phyloP scores from a whole-genome alignment of 2,888 invertebrate species.

The Lycophotia porphyrea region DNA sequence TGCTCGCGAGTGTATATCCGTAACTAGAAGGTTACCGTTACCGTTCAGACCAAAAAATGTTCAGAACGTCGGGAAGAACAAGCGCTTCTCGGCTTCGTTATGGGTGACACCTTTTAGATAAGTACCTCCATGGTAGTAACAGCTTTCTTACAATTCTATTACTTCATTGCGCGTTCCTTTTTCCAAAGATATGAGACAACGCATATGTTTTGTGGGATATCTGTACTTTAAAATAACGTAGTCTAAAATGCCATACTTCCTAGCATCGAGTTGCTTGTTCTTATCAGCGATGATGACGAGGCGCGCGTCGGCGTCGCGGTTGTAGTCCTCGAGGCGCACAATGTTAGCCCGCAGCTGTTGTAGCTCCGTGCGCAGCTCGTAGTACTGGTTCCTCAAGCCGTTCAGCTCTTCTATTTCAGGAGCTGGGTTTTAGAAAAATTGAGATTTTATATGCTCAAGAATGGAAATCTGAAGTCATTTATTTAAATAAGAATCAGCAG shows the following conservation, averaged over 20 bases:
- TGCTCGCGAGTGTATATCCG: too few relatives aligned
- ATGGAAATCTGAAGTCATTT: background rate
- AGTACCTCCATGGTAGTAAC: background rate
- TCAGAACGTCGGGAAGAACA: too few relatives aligned
- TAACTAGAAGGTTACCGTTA: too few relatives aligned
- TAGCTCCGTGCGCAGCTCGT: constrained; percentile 78
- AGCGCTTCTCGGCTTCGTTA: too few relatives aligned
- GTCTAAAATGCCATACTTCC: constrained; percentile 74
- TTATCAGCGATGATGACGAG: constrained; percentile 79
- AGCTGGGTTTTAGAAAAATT: constrained; percentile 68
- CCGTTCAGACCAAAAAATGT: too few relatives aligned
- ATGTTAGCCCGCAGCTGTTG: constrained; percentile 72
- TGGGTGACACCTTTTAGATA: too few relatives aligned
- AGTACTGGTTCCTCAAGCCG: constrained; percentile 77
- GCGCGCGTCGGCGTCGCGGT: constrained; percentile 76
- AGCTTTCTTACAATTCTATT: background rate
- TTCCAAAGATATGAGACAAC: background rate
- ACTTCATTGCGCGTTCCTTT: background rate
- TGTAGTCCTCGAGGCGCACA: constrained; percentile 72
- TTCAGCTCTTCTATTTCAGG: constrained; percentile 85
- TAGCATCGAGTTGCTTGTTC: constrained; percentile 79
- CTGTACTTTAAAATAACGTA: background rate
- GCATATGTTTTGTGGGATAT: background rate
- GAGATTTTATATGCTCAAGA: background rate
- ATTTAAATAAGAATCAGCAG: background rate